A percentile compares a stretch with the other conserved stretches of the same genome.
phyloP scores from a whole-genome alignment of 2,888 invertebrate genomes.

The Meganola albula region DNA sequence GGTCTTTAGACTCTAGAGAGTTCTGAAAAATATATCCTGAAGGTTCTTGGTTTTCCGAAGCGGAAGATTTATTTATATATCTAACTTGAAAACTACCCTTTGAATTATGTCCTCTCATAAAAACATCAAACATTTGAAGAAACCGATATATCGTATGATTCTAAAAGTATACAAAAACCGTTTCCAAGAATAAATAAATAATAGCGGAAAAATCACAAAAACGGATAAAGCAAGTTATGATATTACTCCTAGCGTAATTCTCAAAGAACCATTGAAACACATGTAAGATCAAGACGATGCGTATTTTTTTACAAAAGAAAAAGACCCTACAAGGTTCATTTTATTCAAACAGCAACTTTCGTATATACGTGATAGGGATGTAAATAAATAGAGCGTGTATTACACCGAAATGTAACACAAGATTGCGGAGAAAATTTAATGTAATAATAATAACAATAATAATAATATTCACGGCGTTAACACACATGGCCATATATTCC shows the following conservation, averaged over 20 bases:
- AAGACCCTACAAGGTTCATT: slow-evolving; percentile 40
- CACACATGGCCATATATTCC: too few species aligned
- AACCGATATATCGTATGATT: too few species aligned
- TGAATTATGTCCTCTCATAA: too few species aligned
- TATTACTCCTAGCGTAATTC: slow-evolving; percentile 35
- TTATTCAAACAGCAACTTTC: slow-evolving; percentile 50
- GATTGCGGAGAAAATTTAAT: too few species aligned
- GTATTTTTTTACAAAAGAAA: slow-evolving; percentile 37
- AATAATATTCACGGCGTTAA: too few species aligned
- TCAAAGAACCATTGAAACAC: slow-evolving; percentile 34
- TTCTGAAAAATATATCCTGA: too few species aligned
- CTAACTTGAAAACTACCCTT: too few species aligned
- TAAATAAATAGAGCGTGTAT: slow-evolving; percentile 29
- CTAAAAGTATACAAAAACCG: slow-evolving; percentile 5
- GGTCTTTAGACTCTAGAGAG: too few species aligned
- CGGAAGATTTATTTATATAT: too few species aligned
- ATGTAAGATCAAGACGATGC: slow-evolving; percentile 26
- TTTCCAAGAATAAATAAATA: slow-evolving; percentile 11
- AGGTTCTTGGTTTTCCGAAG: too few species aligned
- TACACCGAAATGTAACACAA: slow-evolving; percentile 26
- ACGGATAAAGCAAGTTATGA: slow-evolving; percentile 27
- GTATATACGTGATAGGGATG: slow-evolving; percentile 41
- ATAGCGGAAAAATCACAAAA: slow-evolving; percentile 13
- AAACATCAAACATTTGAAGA: too few species aligned
- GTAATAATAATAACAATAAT: too few species aligned